Percentiles rank a stretch among this genome's conserved stretches.
Conservation (phyloP, 1,140 invertebrate species). For the Cydia fagiglandana region DNA sequence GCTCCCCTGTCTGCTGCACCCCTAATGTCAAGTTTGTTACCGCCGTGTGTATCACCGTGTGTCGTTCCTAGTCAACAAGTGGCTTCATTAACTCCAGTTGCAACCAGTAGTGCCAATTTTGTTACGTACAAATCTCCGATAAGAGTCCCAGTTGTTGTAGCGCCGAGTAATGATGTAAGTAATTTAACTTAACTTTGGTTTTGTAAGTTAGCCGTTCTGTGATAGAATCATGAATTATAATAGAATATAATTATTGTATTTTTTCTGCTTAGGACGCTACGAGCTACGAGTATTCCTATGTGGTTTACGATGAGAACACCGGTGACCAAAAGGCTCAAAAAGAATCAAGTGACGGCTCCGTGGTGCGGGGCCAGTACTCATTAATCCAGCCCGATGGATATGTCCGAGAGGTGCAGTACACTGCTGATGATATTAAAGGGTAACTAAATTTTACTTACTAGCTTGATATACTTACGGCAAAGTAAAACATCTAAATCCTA, state of each 20-base stretch:
- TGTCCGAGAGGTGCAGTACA: slow-evolving; percentile 85
- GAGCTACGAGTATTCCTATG: slow-evolving; percentile 69
- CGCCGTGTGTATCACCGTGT: slow-evolving; percentile 64
- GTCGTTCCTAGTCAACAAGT: slow-evolving; percentile 51
- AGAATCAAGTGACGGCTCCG: slow-evolving; percentile 81
- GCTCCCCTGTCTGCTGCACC: slow-evolving; percentile 51
- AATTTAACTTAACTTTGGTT: neutral
- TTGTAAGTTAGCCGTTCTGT: neutral
- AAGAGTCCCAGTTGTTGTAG: slow-evolving; percentile 57
- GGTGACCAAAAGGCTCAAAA: slow-evolving; percentile 82
- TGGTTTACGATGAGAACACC: slow-evolving; percentile 79
- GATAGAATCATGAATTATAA: neutral
- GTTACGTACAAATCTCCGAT: slow-evolving; percentile 53
- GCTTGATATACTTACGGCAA: too few relatives aligned
- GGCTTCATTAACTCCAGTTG: slow-evolving; percentile 45
- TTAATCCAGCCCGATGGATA: slow-evolving; percentile 84
- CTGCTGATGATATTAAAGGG: slow-evolving; percentile 84
- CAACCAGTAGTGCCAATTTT: slow-evolving; percentile 54
- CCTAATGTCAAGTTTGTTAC: slow-evolving; percentile 46
- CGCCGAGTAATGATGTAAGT: slow-evolving; percentile 60
- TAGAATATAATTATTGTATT: neutral
- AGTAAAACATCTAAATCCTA: neutral
- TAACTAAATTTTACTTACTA: slow-evolving; percentile 46
- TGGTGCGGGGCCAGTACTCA: slow-evolving; percentile 81
- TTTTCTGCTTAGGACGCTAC: slow-evolving; percentile 44